These are phyloP conservation scores for Hymenochirus boettgeri DNA, from an alignment of 2,113 vertebrate genomes.

Conservation along the genomic window DNA sequence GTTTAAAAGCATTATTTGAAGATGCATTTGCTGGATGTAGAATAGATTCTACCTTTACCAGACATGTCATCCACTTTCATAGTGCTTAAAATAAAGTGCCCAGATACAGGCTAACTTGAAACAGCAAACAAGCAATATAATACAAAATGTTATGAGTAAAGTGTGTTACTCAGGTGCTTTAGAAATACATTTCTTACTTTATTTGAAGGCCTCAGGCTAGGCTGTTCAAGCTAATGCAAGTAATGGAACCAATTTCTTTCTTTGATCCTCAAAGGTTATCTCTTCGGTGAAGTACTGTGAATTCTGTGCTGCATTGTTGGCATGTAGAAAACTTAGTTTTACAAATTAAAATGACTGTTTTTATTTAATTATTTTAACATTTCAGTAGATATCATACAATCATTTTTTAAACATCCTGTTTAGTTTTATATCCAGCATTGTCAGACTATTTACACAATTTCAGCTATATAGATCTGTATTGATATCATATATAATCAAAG, in stretches of 20 bases:
- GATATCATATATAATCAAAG: too few species aligned
- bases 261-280: slow-evolving; percentile 85
- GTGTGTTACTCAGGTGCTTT: slow-evolving; percentile 87
- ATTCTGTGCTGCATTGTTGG: slow-evolving; percentile 24
- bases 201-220: slow-evolving; percentile 80
- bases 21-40: slow-evolving; percentile 71
- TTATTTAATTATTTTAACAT: too few species aligned
- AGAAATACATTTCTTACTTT: slow-evolving; percentile 83
- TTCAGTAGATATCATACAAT: too few species aligned
- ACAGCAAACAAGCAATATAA: slow-evolving; percentile 82
- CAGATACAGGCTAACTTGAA: slow-evolving; percentile 75
- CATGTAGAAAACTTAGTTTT: slow-evolving; percentile 15
- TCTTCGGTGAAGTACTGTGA: slow-evolving; percentile 60
- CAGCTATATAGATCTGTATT: too few species aligned
- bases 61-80: slow-evolving; percentile 87
- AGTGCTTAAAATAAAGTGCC: slow-evolving; percentile 90
- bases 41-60: slow-evolving; percentile 61
- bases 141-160: slow-evolving; percentile 88
- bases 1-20: slow-evolving; percentile 70
- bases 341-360: slow-evolving; percentile 17
- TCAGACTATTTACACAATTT: too few species aligned
- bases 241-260: slow-evolving; percentile 88
- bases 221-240: slow-evolving; percentile 85
- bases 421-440: too few species aligned
- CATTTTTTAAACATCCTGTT: too few species aligned